Evolutionary conservation across 2,797 vertebrate genomes (phyloP).

Genomic region (Myioborus melanocephalus): DNA sequence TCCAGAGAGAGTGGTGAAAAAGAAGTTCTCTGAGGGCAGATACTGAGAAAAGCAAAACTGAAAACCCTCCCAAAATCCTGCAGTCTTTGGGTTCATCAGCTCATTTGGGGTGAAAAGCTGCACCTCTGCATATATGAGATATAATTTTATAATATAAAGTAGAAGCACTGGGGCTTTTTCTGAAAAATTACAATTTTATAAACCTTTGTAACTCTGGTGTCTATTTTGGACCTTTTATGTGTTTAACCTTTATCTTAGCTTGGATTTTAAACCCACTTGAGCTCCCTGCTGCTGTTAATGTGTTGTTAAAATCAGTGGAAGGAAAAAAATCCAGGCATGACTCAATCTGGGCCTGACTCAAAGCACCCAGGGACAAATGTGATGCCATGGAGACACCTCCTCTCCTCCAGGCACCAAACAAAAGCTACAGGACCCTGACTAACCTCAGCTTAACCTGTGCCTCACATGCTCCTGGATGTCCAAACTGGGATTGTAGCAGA

Average conservation of each 20-base stretch:
- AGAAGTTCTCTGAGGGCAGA: not conserved
- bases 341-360: not conserved
- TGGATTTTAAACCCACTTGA: not conserved
- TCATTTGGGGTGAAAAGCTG: not conserved
- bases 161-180: rapidly evolving
- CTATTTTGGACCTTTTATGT: not conserved
- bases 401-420: not conserved
- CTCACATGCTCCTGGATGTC: not conserved
- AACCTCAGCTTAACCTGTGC: not conserved
- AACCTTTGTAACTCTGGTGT: not conserved
- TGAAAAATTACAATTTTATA: not conserved
- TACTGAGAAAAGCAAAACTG: not conserved
- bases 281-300: too few relatives aligned
- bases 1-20: not conserved
- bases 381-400: not conserved
- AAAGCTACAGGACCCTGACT: rapidly evolving
- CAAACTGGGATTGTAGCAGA: not conserved
- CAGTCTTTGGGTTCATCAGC: not conserved
- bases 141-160: not conserved
- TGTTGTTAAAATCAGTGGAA: not conserved
- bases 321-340: not conserved
- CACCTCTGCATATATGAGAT: rapidly evolving
- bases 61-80: not conserved
- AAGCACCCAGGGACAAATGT: not conserved
- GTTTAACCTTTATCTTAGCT: not conserved